phyloP scores from a whole-genome alignment of 2,797 vertebrate species.

The Tadarida brasiliensis region DNA sequence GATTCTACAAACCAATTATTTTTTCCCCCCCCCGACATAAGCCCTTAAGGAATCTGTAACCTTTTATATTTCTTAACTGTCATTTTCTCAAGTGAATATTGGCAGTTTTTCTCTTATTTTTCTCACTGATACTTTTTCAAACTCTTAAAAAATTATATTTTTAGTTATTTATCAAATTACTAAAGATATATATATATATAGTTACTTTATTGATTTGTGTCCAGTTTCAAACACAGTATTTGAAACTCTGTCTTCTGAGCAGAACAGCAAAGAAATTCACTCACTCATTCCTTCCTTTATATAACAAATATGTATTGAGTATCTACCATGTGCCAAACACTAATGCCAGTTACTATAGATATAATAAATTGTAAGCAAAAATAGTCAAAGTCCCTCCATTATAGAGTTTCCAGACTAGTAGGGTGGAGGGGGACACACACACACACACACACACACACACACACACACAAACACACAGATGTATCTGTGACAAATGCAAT shows the following conservation, averaged over 20 bases:
- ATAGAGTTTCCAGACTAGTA: background rate
- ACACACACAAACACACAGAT: background rate
- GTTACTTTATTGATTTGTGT: background rate
- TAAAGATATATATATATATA: background rate
- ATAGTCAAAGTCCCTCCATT: background rate
- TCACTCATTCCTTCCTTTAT: background rate
- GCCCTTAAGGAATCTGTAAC: conserved; percentile 29
- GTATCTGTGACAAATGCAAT: background rate
- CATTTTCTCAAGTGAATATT: background rate
- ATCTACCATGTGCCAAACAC: background rate
- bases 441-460: background rate
- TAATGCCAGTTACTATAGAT: background rate
- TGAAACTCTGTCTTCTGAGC: background rate
- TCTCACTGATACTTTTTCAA: conserved; percentile 3
- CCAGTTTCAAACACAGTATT: background rate
- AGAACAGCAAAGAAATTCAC: background rate
- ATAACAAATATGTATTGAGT: background rate
- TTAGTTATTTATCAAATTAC: background rate
- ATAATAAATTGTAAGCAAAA: background rate
- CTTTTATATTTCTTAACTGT: background rate
- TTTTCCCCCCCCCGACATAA: background rate
- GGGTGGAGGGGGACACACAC: background rate
- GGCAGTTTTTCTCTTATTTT: background rate
- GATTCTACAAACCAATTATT: background rate
- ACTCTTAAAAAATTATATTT: conserved; percentile 19